phyloP scores from a whole-genome alignment of 1,140 invertebrate genomes.

The Euwallacea similis region DNA sequence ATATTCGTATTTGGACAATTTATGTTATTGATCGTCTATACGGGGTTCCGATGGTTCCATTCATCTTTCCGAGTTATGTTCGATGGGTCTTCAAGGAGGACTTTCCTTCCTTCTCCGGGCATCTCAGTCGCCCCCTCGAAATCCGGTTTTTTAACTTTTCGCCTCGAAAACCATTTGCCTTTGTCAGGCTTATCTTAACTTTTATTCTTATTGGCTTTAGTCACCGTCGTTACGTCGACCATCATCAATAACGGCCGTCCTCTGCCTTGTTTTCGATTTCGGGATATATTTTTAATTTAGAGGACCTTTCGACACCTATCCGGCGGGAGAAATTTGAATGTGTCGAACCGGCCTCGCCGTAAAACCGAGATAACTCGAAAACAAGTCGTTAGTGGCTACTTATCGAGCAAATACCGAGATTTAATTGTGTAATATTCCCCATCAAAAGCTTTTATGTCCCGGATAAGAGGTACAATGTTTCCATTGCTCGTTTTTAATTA shows the following conservation, averaged over 20 bases:
- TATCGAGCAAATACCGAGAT: constrained; percentile 33
- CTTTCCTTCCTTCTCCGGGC: too few species aligned
- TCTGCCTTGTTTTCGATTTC: constrained; percentile 23
- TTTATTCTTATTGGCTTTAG: constrained; percentile 35
- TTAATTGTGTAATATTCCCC: constrained; percentile 37
- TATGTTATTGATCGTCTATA: constrained; percentile 53
- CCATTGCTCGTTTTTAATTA: constrained; percentile 30
- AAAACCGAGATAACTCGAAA: constrained; percentile 25
- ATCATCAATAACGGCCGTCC: constrained; percentile 35
- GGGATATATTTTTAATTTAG: constrained; percentile 23
- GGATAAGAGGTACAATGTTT: constrained; percentile 34
- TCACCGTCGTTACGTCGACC: constrained; percentile 26
- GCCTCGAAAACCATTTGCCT: constrained; percentile 34
- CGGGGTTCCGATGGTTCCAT: constrained; percentile 45
- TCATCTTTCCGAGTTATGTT: constrained; percentile 41
- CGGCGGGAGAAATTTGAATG: neutral
- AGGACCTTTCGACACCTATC: neutral
- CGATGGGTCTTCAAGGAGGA: too few species aligned
- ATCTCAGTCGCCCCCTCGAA: neutral
- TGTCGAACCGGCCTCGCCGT: neutral
- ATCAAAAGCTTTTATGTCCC: constrained; percentile 37
- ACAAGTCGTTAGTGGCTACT: constrained; percentile 34
- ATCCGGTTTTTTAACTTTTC: constrained; percentile 27
- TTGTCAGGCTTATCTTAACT: constrained; percentile 35
- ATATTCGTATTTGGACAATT: constrained; percentile 54